Base-by-base conservation (phyloP, 2,888 invertebrate genomes). In the Dryocosmus kuriphilus region DNA sequence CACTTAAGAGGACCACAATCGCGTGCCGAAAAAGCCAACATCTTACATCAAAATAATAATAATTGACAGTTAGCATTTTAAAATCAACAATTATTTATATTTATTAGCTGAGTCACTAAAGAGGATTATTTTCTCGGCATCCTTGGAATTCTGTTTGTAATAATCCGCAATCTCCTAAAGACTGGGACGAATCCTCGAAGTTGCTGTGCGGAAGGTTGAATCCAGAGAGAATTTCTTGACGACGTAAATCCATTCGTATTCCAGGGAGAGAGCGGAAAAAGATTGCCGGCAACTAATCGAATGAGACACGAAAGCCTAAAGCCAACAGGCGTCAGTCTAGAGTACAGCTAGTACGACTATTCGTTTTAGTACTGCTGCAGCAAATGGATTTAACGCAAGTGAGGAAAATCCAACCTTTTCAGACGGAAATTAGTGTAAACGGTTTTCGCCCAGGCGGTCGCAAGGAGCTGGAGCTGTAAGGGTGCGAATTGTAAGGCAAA, bases 371-470 rank as follows among this genome's bases (percentile, higher is more conserved):
- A 38, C 24, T 41, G 27, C 41, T 27, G 38, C 65, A 22, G 65
- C 41, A 41, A 67, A 67, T 41, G 65, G 41, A 27, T 41, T 46
- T 27, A 24, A 35, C 14, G 65, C 65, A 67, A 74, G 55, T 57
- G 32, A 74, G 30, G 73, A 57, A 74, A 74, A 74, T 74, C 16
- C 35, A 74, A 57, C 30, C 32, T 74, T 74, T 57, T 32, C 74
- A 74, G 35, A 74, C 30, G 74, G 74, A 74, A 74, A 74, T 74
- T 74, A 74, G 35, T 74, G 55, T 74, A 74, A 74, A 74, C 74
- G 22, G 74, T 57, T 74, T 74, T 32, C 57, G 27, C 16, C 57
- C 6, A 35, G 57, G 27, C 22, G 32, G 74, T 41, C 35, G 24
- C 19, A 67, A 67, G 65, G 22, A 46, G 65, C 19, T 67, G 41